Base-by-base conservation (phyloP, 2,797 vertebrate genomes). In the Tadarida brasiliensis region DNA sequence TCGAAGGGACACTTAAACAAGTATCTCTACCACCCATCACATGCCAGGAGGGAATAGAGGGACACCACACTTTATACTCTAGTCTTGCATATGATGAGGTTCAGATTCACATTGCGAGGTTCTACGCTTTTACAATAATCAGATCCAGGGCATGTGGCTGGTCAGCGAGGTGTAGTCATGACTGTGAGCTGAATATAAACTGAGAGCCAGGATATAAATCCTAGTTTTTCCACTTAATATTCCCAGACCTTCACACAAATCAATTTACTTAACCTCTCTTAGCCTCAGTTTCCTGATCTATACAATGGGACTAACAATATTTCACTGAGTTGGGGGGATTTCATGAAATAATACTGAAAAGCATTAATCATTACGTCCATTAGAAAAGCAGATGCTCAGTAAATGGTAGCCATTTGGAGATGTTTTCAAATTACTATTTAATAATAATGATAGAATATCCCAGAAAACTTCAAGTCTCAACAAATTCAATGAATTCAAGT, bases 341-440 rank as follows among this genome's bases (percentile, higher is more conserved):
- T 86, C 67, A 82, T 65, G n/a, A 76, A 76, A n/a, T 6, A 87
- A 81, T 94, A 10, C 44, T 9, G 9, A 80, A 92, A 71, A 71
- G 35, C 22, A 78, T 26, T 35, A 16, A 78, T 57, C n/a, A 78
- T 35, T 39, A 20, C 44, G 28, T 80, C 39, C 47, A 10, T 92
- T 39, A 56, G 74, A 91, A 95, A 77, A 89, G 11, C 35, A 70
- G 20, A 56, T 93, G 39, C 11, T 59, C 28, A 90, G 57, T 77
- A 65, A 87, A 49, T 59, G 57, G 22, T 35, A 67, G 57, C 44
- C 57, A 19, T 15, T 20, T 14, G 61, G 30, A 91, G 8, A 5
- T 8, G 2, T 68, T 51, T 91, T 83, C 51, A 91, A 87, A 86
- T 73, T 57, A 73, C 28, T 68, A 73, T 68, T 87, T 51, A 74